phyloP scores from a whole-genome alignment of 2,888 invertebrate species.

The Athripsodes cinereus region DNA sequence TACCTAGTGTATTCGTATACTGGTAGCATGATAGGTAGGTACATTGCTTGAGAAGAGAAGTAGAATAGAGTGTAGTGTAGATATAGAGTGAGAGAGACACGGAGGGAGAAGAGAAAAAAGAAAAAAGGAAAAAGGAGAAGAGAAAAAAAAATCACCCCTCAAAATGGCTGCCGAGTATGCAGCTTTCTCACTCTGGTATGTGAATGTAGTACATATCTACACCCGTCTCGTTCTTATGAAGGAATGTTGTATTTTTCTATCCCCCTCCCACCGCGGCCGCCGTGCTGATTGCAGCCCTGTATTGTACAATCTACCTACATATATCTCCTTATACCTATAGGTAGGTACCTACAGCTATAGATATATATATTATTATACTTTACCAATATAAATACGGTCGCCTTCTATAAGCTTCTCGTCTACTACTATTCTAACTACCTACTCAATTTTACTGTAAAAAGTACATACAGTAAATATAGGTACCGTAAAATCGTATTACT shows the following conservation, averaged over 20 bases:
- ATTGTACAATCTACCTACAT: too few species aligned
- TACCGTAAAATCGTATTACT: too few species aligned
- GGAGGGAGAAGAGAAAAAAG: constrained; percentile 40
- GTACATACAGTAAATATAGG: constrained; percentile 4
- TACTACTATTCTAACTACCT: constrained; percentile 14
- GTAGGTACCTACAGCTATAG: too few species aligned
- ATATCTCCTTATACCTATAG: too few species aligned
- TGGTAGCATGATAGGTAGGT: too few species aligned
- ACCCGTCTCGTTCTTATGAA: constrained; percentile 34
- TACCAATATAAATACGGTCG: constrained; percentile 54
- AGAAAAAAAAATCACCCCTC: constrained; percentile 61
- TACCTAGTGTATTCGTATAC: too few species aligned
- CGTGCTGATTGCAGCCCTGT: constrained; percentile 53
- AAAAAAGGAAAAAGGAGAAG: constrained; percentile 47
- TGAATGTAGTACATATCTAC: constrained; percentile 33
- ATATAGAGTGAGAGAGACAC: too few species aligned
- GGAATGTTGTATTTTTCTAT: constrained; percentile 28
- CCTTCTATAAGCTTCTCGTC: constrained; percentile 18
- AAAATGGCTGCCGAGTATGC: constrained; percentile 62
- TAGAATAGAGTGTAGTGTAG: too few species aligned
- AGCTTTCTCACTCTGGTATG: not conserved
- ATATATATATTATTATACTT: too few species aligned
- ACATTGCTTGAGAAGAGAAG: too few species aligned
- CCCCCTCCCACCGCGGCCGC: constrained; percentile 46
- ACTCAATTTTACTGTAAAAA: constrained; percentile 9